Evolutionary conservation across 2,797 vertebrate genomes (phyloP).

Genomic region (Tenualosa ilisha): DNA sequence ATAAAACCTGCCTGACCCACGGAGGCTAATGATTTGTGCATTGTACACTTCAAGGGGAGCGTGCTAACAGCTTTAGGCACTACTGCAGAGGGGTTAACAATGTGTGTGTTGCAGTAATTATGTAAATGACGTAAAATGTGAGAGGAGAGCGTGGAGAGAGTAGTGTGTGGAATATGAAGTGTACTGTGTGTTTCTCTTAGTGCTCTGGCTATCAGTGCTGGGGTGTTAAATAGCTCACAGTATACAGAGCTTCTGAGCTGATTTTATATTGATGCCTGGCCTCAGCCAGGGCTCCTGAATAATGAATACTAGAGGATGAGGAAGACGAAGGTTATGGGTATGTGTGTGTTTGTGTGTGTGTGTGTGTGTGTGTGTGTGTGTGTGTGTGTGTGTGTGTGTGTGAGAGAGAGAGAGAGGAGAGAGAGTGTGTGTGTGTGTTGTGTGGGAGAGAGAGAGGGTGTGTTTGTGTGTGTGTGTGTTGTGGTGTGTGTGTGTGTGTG

Average conservation of each 20-base stretch:
- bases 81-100: background rate
- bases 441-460: too few relatives aligned
- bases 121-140: background rate
- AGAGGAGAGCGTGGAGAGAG: background rate
- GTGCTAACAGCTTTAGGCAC: background rate
- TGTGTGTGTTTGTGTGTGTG: slow-evolving; percentile 1
- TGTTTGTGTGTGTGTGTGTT: too few relatives aligned
- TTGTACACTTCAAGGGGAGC: background rate
- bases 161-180: background rate
- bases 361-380: background rate
- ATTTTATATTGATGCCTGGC: background rate
- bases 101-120: background rate
- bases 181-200: background rate
- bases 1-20: background rate
- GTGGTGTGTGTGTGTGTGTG: background rate
- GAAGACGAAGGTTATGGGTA: background rate
- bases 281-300: background rate
- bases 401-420: background rate
- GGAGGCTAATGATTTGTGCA: background rate
- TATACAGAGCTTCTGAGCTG: background rate
- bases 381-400: slow-evolving; percentile 4
- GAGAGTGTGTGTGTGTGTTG: background rate
- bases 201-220: background rate
- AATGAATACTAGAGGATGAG: background rate
- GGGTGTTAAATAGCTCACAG: background rate